These are phyloP conservation scores for Aspidiotus destructor DNA, from an alignment of 2,888 invertebrate genomes.

Conservation along the genomic window DNA sequence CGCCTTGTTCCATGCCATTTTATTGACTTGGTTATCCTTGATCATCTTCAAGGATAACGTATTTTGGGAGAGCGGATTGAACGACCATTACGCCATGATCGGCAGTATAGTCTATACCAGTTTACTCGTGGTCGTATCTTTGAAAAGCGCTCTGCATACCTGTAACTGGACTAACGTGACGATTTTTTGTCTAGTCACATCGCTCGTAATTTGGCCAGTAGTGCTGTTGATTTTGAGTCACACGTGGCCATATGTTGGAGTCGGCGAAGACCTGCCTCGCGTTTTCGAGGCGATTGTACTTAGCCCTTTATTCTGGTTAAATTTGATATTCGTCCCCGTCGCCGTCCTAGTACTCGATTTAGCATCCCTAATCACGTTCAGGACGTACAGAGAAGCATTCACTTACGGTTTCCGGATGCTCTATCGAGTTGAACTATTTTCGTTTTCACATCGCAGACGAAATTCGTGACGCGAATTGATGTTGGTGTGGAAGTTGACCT, in stretches of 20 bases:
- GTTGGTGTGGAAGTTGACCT: too few relatives aligned
- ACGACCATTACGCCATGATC: conserved; percentile 6
- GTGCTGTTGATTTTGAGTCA: conserved; percentile 16
- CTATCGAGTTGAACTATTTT: neutral
- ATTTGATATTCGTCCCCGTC: neutral
- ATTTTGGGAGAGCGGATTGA: conserved; percentile 14
- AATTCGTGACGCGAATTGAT: too few relatives aligned
- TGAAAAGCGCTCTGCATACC: conserved; percentile 20
- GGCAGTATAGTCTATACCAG: conserved; percentile 20
- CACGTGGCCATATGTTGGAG: conserved; percentile 7
- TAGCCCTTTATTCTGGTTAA: conserved; percentile 18
- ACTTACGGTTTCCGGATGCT: neutral
- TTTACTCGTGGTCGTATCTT: conserved; percentile 10
- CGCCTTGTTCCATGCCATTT: conserved; percentile 3
- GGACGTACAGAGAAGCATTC: conserved; percentile 10
- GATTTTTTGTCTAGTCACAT: conserved; percentile 3
- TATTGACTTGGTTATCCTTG: conserved; percentile 9
- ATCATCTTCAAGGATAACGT: conserved; percentile 1
- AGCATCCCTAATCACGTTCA: neutral
- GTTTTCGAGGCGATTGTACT: conserved; percentile 5
- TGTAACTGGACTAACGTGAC: conserved; percentile 19
- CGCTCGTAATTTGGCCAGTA: conserved; percentile 1
- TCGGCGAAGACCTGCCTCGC: conserved; percentile 24
- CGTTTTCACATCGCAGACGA: too few relatives aligned
- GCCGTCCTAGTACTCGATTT: conserved; percentile 10